phyloP scores from a whole-genome alignment of 2,797 vertebrate species.

The Channa striata region DNA sequence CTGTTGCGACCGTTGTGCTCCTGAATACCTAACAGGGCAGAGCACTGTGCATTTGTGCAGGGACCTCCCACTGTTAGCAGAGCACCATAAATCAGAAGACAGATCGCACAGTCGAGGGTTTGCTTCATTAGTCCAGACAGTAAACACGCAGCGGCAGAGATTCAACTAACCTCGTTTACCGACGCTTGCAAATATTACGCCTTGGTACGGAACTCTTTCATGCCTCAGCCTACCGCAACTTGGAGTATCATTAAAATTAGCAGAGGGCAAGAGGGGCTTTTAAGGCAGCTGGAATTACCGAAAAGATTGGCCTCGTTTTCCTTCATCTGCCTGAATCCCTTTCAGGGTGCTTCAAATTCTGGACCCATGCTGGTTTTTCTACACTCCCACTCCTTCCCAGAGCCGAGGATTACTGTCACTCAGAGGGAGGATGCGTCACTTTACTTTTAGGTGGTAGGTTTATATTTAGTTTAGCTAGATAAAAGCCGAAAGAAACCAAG shows the following conservation, averaged over 20 bases:
- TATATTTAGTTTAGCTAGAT: constrained; percentile 40
- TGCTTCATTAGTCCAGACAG: constrained; percentile 29
- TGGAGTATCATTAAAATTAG: constrained; percentile 49
- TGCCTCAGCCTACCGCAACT: constrained; percentile 6
- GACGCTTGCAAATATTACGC: constrained; percentile 20
- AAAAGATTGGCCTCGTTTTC: constrained; percentile 60
- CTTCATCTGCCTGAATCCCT: constrained; percentile 59
- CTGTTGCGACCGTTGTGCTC: constrained; percentile 58
- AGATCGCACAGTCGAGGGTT: constrained; percentile 41
- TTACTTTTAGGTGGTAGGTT: constrained; percentile 59
- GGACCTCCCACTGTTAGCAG: constrained; percentile 52
- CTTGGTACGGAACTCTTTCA: constrained; percentile 3
- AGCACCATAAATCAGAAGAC: constrained; percentile 52
- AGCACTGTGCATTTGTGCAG: constrained; percentile 36
- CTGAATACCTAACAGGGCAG: constrained; percentile 59
- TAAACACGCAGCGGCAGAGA: constrained; percentile 35
- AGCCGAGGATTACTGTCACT: constrained; percentile 74
- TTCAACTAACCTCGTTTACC: constrained; percentile 3
- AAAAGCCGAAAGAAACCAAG: constrained; percentile 51
- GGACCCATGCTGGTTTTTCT: constrained; percentile 66
- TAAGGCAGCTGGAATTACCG: constrained; percentile 64
- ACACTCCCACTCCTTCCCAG: constrained; percentile 32
- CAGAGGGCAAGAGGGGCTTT: constrained; percentile 39
- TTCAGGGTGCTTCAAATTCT: constrained; percentile 63
- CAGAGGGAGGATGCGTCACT: constrained; percentile 55